These are phyloP conservation scores for Brachionus rubens DNA, from an alignment of 1,140 invertebrate species.

Conservation along the genomic window DNA sequence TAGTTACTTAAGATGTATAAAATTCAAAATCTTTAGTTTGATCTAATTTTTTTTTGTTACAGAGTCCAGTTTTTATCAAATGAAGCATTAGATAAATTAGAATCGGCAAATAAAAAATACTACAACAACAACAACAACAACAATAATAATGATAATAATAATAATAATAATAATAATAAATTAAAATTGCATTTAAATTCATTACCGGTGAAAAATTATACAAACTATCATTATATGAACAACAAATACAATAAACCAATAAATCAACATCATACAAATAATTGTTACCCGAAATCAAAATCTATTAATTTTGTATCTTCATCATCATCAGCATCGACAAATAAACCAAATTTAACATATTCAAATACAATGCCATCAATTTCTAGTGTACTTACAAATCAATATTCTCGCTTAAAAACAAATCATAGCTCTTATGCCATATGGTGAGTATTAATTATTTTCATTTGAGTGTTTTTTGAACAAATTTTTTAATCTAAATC, in stretches of 20 bases:
- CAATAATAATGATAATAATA: background rate
- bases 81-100: conserved; percentile 26
- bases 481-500: background rate
- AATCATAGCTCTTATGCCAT: conserved; percentile 18
- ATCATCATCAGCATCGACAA: background rate
- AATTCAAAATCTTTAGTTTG: background rate
- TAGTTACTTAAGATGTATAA: no score
- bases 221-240: background rate
- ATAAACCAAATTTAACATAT: background rate
- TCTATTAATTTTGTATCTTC: background rate
- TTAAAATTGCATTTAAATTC: background rate
- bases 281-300: background rate
- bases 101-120: no score
- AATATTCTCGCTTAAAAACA: conserved; percentile 34
- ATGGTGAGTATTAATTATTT: background rate
- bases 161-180: background rate
- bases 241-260: no score
- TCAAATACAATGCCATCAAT: conserved; percentile 26
- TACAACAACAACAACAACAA: no score
- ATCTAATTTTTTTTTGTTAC: background rate
- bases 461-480: no score
- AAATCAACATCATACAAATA: background rate
- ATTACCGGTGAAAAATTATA: conserved; percentile 17
- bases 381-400: conserved; percentile 9
- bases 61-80: conserved; percentile 34